Conservation (phyloP, 2,113 vertebrate species). For the Zosterops japonicus region DNA sequence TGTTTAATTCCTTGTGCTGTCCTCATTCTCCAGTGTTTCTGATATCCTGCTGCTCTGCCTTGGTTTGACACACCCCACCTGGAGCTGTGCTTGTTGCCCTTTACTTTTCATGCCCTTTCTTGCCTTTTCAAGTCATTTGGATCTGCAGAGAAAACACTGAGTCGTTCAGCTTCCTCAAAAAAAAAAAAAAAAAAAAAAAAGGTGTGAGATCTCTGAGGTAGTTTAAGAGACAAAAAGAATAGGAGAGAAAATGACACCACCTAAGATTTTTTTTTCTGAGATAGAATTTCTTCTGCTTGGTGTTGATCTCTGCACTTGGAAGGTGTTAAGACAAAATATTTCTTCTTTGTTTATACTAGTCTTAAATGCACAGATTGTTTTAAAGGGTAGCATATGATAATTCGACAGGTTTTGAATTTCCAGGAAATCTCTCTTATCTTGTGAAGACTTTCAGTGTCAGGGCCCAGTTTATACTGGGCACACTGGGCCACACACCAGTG, state of each 20-base stretch:
- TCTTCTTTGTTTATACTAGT: not conserved
- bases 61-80: not conserved
- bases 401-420: not conserved
- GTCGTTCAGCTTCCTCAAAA: not conserved
- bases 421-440: not conserved
- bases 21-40: not conserved
- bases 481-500: not conserved
- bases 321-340: not conserved
- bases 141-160: not conserved
- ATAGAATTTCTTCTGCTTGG: not conserved
- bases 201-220: not conserved
- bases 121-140: not conserved
- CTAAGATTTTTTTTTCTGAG: not conserved
- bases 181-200: not conserved
- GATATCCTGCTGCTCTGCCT: not conserved
- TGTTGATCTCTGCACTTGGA: not conserved
- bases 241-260: not conserved
- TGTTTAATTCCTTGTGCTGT: not conserved
- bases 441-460: not conserved
- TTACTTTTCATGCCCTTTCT: not conserved
- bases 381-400: not conserved
- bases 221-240: not conserved
- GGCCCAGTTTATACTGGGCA: not conserved
- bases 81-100: not conserved
- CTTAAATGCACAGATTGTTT: not conserved